Evolutionary conservation across 2,113 vertebrate species (phyloP), one percentile per base, ranked within the genome.

Genomic region (Motacilla alba): DNA sequence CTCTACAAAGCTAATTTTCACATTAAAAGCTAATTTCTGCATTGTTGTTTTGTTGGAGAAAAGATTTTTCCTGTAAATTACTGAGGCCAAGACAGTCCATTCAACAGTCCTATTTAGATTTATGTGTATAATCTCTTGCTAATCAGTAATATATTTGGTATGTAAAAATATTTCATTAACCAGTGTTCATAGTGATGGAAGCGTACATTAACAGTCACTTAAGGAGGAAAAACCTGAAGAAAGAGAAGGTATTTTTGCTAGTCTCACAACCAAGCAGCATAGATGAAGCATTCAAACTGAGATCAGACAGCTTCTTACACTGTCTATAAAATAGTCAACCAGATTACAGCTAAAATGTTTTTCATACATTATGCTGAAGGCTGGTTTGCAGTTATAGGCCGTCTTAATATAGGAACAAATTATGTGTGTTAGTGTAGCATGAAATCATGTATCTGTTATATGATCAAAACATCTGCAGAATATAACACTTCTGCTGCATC

Each of bases 231-330:
- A 90, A 64, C 33, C 9, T 78, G 60, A 67, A 63, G 46, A 69
- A 84, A 84, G 64, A 7, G 0, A 3, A 70, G 15, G 6, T 60
- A 21, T 79, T 91, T 89, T 63, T 84, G 23, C n/a, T 87, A 68
- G 35, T 68, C 33, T 81, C 4, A 1, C 18, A 74, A 53, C 23
- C 1, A 4, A 11, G 21, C 41, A 70, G 13, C 1, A 0, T 43
- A 46, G 9, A 33, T 31, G 16, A 76, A 62, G 27, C 66, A 23
- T 87, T 79, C 63, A 60, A 87, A 69, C 6, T 49, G 41, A 55
- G 55, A 22, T 89, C 19, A 15, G 10, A 24, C 13, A 39, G 7
- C 22, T 80, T 79, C 58, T 37, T 88, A 43, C 10, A 3, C 23
- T 66, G 16, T 39, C 35, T 83, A 1, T 76, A 13, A 89, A 86